Evolutionary conservation across 2,888 invertebrate species (phyloP).

Genomic region (Phortica okadai): DNA sequence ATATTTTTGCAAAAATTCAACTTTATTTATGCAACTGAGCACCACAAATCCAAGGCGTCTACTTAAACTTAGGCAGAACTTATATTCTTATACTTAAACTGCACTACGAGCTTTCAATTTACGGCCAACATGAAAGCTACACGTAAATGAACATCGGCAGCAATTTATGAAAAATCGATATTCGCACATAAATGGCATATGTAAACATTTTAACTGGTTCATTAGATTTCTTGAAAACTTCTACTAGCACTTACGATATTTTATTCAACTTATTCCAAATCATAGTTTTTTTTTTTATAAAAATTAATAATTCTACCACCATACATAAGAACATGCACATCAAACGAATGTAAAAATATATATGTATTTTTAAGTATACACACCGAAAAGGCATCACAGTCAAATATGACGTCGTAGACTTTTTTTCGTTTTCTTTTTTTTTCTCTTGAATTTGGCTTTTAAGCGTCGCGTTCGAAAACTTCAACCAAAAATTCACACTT

Average conservation of each 20-base stretch:
- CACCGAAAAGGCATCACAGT: slow-evolving; percentile 66
- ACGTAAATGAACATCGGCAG: not conserved
- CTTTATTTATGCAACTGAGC: slow-evolving; percentile 58
- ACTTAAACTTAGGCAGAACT: no score
- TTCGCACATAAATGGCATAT: slow-evolving; percentile 29
- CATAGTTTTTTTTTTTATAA: not conserved
- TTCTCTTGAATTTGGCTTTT: slow-evolving; percentile 48
- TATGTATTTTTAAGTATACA: slow-evolving; percentile 34
- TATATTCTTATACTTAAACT: slow-evolving; percentile 1
- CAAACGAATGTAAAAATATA: no score
- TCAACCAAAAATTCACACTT: slow-evolving; percentile 39
- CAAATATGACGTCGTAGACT: slow-evolving; percentile 44
- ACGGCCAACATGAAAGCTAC: slow-evolving; percentile 13
- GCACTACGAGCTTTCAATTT: slow-evolving; percentile 21
- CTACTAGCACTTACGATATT: not conserved
- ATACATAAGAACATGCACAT: no score
- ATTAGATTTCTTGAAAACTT: not conserved
- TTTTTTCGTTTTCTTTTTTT: slow-evolving; percentile 55
- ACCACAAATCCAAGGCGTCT: slow-evolving; percentile 10
- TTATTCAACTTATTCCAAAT: not conserved
- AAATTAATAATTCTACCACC: not conserved
- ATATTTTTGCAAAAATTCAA: slow-evolving; percentile 59
- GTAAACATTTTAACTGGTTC: no score
- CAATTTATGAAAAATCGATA: slow-evolving; percentile 63
- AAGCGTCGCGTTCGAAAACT: slow-evolving; percentile 54